Base-by-base conservation (phyloP, 2,888 invertebrate species). In the Bibio marci region DNA sequence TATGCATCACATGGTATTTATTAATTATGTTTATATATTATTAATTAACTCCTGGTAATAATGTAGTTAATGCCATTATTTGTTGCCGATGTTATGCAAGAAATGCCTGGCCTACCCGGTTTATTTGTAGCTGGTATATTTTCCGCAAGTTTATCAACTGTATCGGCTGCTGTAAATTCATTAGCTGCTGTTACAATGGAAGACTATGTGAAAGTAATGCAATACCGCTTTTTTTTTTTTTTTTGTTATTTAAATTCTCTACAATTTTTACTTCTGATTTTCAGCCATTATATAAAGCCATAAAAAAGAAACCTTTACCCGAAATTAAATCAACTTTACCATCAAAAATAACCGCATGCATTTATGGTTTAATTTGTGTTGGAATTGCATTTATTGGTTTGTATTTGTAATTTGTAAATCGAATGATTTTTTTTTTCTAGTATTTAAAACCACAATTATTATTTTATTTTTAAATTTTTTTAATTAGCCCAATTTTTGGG, bases 91-190 rank as follows among this genome's bases (percentile, higher is more conserved):
- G 73, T 72, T 0, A 74, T 91, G 77, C 64, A 70, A 1, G 52
- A 69, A 36, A 60, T 73, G 37, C 82, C 85, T 0, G 92, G 91
- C 0, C 53, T 94, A 15, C 74, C 88, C 0, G 94, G 94, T 0
- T 66, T 94, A 17, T 91, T 92, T 54, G 80, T 91, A 1, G 85
- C 91, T 4, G 81, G 91, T 3, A 80, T 94, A 43, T 90, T 92
- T 55, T 87, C 87, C 49, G 92, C 87, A 1, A 82, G 90, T 1
- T 65, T 92, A 10, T 90, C 91, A 33, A 90, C 91, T 0, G 80
- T 94, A 42, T 92, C 91, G 0, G 88, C 92, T 1, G 78, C 88
- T 2, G 71, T 92, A 42, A 92, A 91, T 53, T 86, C 91, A 2
- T 65, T 94, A 35, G 80, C 92, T 1, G 91, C 92, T 1, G 86